A percentile compares a stretch with the other conserved stretches of the same genome.
These are phyloP conservation scores for Clupea harengus DNA, from an alignment of 2,113 vertebrate genomes.

Conservation along the genomic window DNA sequence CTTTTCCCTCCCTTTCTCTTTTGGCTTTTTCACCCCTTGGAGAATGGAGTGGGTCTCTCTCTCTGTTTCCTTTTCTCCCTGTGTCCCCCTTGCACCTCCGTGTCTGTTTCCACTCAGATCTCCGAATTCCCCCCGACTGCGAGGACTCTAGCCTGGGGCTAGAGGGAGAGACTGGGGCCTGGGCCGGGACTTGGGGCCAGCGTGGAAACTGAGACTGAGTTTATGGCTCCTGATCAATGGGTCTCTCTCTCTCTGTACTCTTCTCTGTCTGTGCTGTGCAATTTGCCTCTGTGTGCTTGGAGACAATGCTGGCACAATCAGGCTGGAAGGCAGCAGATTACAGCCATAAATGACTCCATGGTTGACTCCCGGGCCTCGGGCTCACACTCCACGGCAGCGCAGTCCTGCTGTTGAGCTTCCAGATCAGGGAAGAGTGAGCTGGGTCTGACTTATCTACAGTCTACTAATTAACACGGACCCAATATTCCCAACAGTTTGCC, in stretches of 20 bases:
- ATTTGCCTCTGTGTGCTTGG: neutral
- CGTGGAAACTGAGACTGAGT: neutral
- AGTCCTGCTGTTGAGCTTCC: neutral
- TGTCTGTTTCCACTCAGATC: slow-evolving; percentile 72
- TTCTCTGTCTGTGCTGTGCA: neutral
- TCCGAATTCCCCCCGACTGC: slow-evolving; percentile 49
- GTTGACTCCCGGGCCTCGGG: neutral
- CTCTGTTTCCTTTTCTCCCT: neutral
- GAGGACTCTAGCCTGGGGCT: slow-evolving; percentile 57
- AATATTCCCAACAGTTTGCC: too few species aligned
- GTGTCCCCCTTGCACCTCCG: slow-evolving; percentile 16
- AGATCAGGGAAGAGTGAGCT: neutral
- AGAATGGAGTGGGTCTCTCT: neutral
- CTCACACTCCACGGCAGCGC: too few species aligned
- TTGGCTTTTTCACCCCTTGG: neutral
- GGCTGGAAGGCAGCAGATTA: neutral
- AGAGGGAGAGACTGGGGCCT: slow-evolving; percentile 39
- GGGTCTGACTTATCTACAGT: neutral
- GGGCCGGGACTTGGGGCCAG: slow-evolving; percentile 39
- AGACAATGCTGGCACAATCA: neutral
- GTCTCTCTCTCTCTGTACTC: slow-evolving; percentile 37
- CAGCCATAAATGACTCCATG: neutral
- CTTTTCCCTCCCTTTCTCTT: neutral
- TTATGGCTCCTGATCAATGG: neutral
- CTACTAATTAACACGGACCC: neutral